Percentiles rank a stretch among this genome's conserved stretches.
These are phyloP conservation scores for Drosophila ustulata DNA, from an alignment of 2,888 invertebrate genomes.

Conservation along the genomic window DNA sequence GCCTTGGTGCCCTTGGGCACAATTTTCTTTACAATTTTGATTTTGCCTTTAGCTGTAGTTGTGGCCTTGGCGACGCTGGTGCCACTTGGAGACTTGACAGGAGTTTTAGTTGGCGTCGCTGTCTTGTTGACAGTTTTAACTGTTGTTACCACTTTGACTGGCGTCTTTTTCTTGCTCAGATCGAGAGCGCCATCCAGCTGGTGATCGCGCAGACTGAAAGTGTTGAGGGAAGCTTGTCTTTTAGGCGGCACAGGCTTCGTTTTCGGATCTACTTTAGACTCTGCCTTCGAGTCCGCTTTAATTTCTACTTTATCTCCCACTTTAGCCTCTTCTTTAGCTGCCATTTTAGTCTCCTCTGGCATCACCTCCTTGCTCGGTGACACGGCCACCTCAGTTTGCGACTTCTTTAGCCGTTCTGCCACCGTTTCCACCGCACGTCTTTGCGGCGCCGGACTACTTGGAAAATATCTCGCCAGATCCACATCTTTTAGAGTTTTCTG, in stretches of 20 bases:
- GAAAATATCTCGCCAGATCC: conserved; percentile 84
- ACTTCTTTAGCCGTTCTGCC: conserved; percentile 79
- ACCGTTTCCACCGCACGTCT: conserved; percentile 80
- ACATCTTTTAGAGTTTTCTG: conserved; percentile 85
- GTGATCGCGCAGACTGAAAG: conserved; percentile 83
- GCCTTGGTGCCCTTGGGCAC: conserved; percentile 81
- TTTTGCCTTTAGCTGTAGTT: conserved; percentile 72
- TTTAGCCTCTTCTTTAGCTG: too few species aligned
- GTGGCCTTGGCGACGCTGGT: conserved; percentile 62
- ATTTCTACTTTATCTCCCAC: too few species aligned
- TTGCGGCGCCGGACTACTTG: conserved; percentile 82
- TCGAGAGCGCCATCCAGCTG: conserved; percentile 84
- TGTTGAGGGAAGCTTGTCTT: conserved; percentile 63
- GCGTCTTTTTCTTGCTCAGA: conserved; percentile 72
- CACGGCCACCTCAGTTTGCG: conserved; percentile 73
- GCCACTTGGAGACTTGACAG: conserved; percentile 16
- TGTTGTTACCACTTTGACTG: conserved; percentile 45
- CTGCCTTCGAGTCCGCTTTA: too few species aligned
- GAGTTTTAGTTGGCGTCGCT: conserved; percentile 18
- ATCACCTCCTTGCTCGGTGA: conserved; percentile 30
- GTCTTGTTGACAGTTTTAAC: conserved; percentile 56
- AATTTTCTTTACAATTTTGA: conserved; percentile 82
- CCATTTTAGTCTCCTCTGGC: too few species aligned
- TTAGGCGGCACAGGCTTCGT: conserved; percentile 61
- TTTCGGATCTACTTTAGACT: neutral